phyloP scores from a whole-genome alignment of 1,140 invertebrate genomes.

The Cydia splendana region DNA sequence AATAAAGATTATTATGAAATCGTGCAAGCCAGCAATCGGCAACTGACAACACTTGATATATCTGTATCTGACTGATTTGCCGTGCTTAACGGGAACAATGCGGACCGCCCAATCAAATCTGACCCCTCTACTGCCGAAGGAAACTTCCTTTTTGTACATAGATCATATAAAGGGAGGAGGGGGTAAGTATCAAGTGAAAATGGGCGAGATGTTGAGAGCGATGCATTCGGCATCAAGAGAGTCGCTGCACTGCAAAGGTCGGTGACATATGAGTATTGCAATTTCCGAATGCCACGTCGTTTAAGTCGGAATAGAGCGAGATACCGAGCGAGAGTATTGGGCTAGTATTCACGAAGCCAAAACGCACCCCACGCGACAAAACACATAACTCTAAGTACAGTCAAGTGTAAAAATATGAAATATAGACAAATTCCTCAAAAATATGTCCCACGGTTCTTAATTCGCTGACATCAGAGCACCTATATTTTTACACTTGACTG shows the following conservation, averaged over 20 bases:
- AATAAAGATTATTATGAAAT: not conserved
- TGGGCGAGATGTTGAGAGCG: slow-evolving; percentile 43
- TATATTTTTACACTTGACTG: too few relatives aligned
- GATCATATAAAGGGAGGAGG: slow-evolving; percentile 35
- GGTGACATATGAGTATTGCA: slow-evolving; percentile 72
- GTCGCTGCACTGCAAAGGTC: slow-evolving; percentile 50
- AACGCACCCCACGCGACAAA: not conserved
- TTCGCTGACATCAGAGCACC: too few relatives aligned
- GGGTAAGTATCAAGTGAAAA: slow-evolving; percentile 35
- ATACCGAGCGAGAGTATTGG: slow-evolving; percentile 44
- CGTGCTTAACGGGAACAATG: slow-evolving; percentile 36
- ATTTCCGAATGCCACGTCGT: slow-evolving; percentile 68
- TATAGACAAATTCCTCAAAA: too few relatives aligned
- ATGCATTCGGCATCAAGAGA: slow-evolving; percentile 58
- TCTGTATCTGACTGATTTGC: slow-evolving; percentile 38
- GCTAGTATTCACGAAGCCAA: not conserved
- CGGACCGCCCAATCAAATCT: slow-evolving; percentile 39
- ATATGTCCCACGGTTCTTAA: too few relatives aligned
- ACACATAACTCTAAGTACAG: not conserved
- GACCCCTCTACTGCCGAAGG: slow-evolving; percentile 37
- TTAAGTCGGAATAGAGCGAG: slow-evolving; percentile 52
- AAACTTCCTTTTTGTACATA: slow-evolving; percentile 18
- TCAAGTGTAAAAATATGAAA: too few relatives aligned
- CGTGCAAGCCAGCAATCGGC: slow-evolving; percentile 35
- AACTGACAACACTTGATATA: slow-evolving; percentile 45